These are phyloP conservation scores for Amia ocellicauda DNA, from an alignment of 2,113 vertebrate genomes.

Conservation along the genomic window DNA sequence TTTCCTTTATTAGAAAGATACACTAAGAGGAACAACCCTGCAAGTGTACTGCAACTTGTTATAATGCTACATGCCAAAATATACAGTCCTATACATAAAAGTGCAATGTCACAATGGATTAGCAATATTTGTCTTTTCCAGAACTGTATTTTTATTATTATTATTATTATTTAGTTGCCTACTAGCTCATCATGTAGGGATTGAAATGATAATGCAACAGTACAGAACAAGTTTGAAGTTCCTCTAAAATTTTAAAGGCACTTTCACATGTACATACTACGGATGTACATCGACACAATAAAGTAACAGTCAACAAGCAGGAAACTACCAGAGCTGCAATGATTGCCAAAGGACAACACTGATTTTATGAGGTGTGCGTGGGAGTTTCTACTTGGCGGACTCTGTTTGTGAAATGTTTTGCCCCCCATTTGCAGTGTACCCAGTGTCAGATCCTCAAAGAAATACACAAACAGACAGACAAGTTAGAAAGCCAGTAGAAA, in stretches of 20 bases:
- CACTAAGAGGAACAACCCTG: constrained; percentile 72
- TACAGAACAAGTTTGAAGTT: constrained; percentile 77
- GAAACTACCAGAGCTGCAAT: constrained; percentile 71
- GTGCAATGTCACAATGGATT: constrained; percentile 90
- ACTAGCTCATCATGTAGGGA: constrained; percentile 44
- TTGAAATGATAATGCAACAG: constrained; percentile 63
- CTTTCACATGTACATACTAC: constrained; percentile 95
- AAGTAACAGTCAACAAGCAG: constrained; percentile 77
- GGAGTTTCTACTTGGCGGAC: constrained; percentile 47
- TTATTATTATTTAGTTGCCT: too few species aligned
- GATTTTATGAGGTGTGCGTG: constrained; percentile 58
- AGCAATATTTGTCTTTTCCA: constrained; percentile 72
- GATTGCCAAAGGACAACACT: constrained; percentile 64
- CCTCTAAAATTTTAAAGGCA: constrained; percentile 96
- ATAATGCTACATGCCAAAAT: constrained; percentile 90
- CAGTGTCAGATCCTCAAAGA: too few species aligned
- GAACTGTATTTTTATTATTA: constrained; percentile 61
- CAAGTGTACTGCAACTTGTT: constrained; percentile 75
- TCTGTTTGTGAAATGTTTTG: too few species aligned
- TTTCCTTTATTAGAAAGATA: constrained; percentile 96
- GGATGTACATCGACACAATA: constrained; percentile 82
- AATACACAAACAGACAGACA: too few species aligned
- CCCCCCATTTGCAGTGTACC: too few species aligned
- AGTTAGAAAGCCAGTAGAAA: too few species aligned
- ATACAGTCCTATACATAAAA: constrained; percentile 96